These are phyloP conservation scores for Tyto alba DNA, from an alignment of 2,113 vertebrate species.

Conservation along the genomic window DNA sequence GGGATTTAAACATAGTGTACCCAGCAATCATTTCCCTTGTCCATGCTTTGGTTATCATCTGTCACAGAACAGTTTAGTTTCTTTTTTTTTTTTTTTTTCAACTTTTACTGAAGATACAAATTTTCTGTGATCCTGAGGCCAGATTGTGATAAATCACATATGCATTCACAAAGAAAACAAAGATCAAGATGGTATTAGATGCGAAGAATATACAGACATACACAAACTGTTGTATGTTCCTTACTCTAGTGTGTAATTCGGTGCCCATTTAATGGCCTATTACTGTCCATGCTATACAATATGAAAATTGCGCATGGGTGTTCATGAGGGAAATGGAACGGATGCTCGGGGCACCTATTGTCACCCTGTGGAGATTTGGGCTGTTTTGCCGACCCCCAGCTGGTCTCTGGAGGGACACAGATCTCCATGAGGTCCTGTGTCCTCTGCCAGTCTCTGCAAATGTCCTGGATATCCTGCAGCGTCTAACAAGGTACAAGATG, in stretches of 20 bases:
- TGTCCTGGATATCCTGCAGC: background rate
- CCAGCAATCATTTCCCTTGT: background rate
- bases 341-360: fast-evolving
- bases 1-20: background rate
- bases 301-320: background rate
- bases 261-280: background rate
- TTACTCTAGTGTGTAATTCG: background rate
- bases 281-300: fast-evolving
- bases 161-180: background rate
- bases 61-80: background rate
- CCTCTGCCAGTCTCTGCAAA: background rate
- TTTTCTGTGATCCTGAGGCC: background rate
- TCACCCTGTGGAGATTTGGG: background rate
- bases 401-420: background rate
- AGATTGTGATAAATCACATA: background rate
- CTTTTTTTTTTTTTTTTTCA: background rate
- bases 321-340: background rate
- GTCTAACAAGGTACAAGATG: background rate
- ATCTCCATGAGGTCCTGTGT: background rate
- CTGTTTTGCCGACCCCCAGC: background rate
- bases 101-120: background rate
- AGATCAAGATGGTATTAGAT: background rate
- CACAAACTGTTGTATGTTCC: background rate
- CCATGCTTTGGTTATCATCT: background rate
- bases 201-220: background rate